Conservation (phyloP, 1,140 invertebrate genomes). For the Lasioglossum baleicum region DNA sequence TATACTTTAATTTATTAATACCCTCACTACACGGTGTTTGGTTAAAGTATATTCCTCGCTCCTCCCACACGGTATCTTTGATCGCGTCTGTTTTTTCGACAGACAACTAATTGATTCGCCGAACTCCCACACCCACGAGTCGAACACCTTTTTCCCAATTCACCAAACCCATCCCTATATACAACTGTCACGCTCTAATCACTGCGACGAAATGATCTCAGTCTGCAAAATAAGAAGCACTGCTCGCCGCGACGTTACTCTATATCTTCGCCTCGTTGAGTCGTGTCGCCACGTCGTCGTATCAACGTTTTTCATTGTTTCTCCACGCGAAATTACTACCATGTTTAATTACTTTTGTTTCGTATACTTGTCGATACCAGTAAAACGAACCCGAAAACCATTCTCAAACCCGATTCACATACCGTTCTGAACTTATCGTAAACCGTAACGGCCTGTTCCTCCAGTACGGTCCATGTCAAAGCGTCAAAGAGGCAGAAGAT, state of each 20-base stretch:
- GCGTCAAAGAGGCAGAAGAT: conserved; percentile 20
- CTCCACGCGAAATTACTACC: not conserved
- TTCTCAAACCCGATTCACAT: not conserved
- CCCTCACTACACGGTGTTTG: conserved; percentile 78
- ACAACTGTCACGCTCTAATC: conserved; percentile 73
- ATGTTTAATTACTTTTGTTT: conserved; percentile 6
- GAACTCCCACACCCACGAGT: not conserved
- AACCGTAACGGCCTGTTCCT: not conserved
- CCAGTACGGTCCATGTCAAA: not conserved
- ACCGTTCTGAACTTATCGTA: not conserved
- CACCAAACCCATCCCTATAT: conserved; percentile 61
- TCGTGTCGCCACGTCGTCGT: not conserved
- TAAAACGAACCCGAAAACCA: conserved; percentile 2
- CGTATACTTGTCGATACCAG: conserved; percentile 38
- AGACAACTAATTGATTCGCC: conserved; percentile 71
- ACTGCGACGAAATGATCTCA: conserved; percentile 69
- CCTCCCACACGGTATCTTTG: conserved; percentile 3
- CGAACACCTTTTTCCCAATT: conserved; percentile 34
- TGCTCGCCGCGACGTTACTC: conserved; percentile 1
- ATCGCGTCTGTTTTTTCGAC: conserved; percentile 42
- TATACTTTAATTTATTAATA: conserved; percentile 76
- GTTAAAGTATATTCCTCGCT: conserved; percentile 73
- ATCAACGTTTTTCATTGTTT: not conserved
- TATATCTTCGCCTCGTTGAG: conserved; percentile 7
- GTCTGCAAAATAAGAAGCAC: conserved; percentile 45